Percentiles rank a stretch among this genome's conserved stretches.
Evolutionary conservation across 2,797 vertebrate genomes (phyloP).

Genomic region (Tangara arthus): DNA sequence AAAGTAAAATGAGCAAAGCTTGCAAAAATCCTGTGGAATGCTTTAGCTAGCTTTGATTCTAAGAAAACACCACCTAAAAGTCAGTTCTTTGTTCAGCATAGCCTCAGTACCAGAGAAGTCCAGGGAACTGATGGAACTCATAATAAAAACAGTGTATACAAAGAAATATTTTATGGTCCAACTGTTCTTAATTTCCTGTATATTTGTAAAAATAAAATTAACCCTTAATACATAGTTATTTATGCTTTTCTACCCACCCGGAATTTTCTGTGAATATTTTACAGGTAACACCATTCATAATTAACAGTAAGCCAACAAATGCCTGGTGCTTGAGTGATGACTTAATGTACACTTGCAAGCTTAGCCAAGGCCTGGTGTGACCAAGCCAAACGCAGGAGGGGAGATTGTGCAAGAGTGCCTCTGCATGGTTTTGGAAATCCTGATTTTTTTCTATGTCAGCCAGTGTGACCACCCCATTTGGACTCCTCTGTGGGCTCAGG

Average conservation of each 20-base stretch:
- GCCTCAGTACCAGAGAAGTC: background rate
- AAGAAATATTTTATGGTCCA: conserved; percentile 23
- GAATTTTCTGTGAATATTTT: conserved; percentile 8
- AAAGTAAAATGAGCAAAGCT: background rate
- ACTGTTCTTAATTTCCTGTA: conserved; percentile 39
- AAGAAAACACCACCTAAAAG: background rate
- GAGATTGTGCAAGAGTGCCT: background rate
- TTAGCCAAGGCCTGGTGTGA: background rate
- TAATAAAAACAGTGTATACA: background rate
- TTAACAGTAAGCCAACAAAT: background rate
- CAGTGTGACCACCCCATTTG: accelerated
- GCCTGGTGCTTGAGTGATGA: background rate
- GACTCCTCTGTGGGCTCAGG: background rate
- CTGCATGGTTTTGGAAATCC: background rate
- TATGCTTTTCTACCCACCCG: background rate
- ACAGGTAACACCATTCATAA: background rate
- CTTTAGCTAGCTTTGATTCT: background rate
- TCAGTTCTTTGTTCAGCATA: background rate
- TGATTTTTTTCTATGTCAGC: background rate
- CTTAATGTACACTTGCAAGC: background rate
- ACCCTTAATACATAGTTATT: background rate
- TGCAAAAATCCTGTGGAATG: background rate
- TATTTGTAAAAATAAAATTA: conserved; percentile 34
- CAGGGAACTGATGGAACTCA: background rate
- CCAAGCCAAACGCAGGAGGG: background rate